phyloP scores from a whole-genome alignment of 2,797 vertebrate genomes.

The Enteromius viviparus region DNA sequence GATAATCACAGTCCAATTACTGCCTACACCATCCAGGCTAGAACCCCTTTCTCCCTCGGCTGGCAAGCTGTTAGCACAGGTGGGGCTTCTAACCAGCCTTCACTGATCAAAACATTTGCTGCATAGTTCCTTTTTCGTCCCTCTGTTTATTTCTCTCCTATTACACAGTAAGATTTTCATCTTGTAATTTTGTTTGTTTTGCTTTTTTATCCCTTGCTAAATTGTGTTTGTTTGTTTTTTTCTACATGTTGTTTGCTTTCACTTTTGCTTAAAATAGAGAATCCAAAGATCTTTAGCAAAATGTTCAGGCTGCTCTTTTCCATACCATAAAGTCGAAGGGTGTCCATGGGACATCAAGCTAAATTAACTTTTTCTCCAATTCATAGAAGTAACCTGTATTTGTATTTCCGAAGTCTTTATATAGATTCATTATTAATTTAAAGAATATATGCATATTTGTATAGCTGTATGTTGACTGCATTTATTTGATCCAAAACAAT shows the following conservation, averaged over 20 bases:
- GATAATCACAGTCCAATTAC: slow-evolving; percentile 99
- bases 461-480: no score
- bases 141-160: background rate
- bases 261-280: background rate
- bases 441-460: background rate
- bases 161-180: slow-evolving; percentile 7
- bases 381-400: background rate
- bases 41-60: slow-evolving; percentile 96
- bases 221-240: background rate
- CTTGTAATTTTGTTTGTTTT: slow-evolving; percentile 6
- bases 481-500: no score
- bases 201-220: background rate
- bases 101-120: slow-evolving; percentile 57
- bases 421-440: background rate
- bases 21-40: slow-evolving; percentile 90
- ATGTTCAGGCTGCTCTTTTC: slow-evolving; percentile 9
- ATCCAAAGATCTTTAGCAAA: background rate
- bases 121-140: slow-evolving; percentile 1
- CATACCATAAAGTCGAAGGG: background rate
- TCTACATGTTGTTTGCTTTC: background rate
- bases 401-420: background rate
- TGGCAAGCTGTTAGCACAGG: slow-evolving; percentile 98
- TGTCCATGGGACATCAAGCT: background rate
- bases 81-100: slow-evolving; percentile 71
- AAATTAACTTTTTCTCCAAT: background rate